These are phyloP conservation scores for Drosophila subquinaria DNA, from an alignment of 2,888 invertebrate species.

Conservation along the genomic window DNA sequence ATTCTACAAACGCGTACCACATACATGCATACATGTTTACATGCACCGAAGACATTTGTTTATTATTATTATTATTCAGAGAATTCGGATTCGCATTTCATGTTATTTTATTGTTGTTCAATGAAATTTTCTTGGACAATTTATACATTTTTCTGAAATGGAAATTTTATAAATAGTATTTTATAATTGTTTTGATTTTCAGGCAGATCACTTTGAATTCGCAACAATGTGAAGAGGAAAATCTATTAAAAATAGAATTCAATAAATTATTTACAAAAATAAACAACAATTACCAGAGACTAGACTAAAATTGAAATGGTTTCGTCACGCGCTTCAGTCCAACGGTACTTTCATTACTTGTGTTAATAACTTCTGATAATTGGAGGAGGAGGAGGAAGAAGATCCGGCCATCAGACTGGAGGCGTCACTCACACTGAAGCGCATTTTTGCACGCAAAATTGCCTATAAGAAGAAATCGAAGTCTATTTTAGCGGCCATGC, in stretches of 20 bases:
- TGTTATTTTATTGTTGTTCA: constrained; percentile 5
- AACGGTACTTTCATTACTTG: constrained; percentile 19
- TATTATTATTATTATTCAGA: no score
- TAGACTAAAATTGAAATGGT: constrained; percentile 34
- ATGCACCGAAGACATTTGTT: constrained; percentile 13
- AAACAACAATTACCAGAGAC: constrained; percentile 11
- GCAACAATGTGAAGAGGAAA: constrained; percentile 22
- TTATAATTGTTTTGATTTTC: constrained; percentile 10
- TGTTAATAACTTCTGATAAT: constrained; percentile 10
- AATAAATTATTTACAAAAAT: constrained; percentile 15
- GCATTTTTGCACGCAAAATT: constrained; percentile 78
- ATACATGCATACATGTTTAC: constrained; percentile 2
- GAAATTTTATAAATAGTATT: neutral
- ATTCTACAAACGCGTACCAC: constrained; percentile 1
- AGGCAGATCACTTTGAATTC: neutral
- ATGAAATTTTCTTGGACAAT: constrained; percentile 1
- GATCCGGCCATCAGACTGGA: constrained; percentile 71
- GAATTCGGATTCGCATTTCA: constrained; percentile 9
- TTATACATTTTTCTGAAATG: neutral
- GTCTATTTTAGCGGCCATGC: constrained; percentile 86
- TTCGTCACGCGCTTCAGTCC: constrained; percentile 18
- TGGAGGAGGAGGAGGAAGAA: neutral
- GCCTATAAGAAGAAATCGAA: constrained; percentile 68
- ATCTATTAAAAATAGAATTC: constrained; percentile 4
- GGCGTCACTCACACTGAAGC: constrained; percentile 72